These are phyloP conservation scores for Zapornia atra DNA, from an alignment of 2,113 vertebrate genomes.

Conservation along the genomic window DNA sequence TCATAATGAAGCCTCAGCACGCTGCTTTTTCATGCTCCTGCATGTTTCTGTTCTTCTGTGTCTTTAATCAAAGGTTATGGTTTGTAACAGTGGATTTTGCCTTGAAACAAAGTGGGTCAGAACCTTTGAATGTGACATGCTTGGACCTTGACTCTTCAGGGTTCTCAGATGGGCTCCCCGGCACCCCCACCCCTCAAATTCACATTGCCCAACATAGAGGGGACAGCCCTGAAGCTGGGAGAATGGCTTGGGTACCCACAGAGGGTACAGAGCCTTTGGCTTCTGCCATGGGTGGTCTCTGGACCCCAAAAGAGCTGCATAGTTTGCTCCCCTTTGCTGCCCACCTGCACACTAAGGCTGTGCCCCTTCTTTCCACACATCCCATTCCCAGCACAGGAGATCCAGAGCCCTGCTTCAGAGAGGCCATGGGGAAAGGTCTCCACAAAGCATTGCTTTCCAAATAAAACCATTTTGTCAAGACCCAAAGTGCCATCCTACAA, in stretches of 20 bases:
- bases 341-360: not conserved
- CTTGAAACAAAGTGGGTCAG: not conserved
- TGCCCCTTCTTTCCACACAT: not conserved
- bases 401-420: not conserved
- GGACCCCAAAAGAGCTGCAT: not conserved
- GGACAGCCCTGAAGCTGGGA: not conserved
- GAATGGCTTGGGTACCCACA: too few relatives aligned
- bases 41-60: not conserved
- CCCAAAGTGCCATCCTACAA: not conserved
- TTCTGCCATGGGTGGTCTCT: rapidly evolving
- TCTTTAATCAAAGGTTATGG: not conserved
- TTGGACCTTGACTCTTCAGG: too few relatives aligned
- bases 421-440: not conserved
- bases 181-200: too few relatives aligned
- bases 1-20: not conserved
- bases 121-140: not conserved
- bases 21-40: not conserved
- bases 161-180: not conserved
- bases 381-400: not conserved
- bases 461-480: not conserved
- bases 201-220: not conserved
- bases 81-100: not conserved
- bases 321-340: not conserved
- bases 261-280: not conserved
- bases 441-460: not conserved